Evolutionary conservation across 2,888 invertebrate genomes (phyloP), one percentile per base, ranked within the genome.

Genomic region (Teinopalpus imperialis): DNA sequence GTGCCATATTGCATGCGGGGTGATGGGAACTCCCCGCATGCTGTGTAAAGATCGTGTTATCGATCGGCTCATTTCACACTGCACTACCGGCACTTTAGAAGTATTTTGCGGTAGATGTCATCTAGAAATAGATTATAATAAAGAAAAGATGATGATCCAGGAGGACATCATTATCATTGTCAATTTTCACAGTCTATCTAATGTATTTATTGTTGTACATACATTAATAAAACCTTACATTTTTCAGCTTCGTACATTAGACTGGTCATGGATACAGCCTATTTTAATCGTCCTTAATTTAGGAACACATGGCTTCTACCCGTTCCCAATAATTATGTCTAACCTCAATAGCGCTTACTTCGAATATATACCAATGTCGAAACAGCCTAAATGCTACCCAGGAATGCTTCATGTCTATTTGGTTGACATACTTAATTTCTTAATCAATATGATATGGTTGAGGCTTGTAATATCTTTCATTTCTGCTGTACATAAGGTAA

Each of bases 281-380:
- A n/a, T 77, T 0, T 61, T 83, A 0, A 52, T 77, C 2, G 30
- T 74, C n/a, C 10, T 78, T 3, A 82, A 81, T 51, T 56, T 83
- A 0, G 83, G 83, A n/a, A 80, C 77, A 9, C 82, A 82, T 39
- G 81, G 82, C 39, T 80, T 82, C 59, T 78, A 76, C 52, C 78
- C 79, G 0, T 77, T 74, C 56, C 81, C 81, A 1, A 51, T 74
- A 1, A 61, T 73, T 45, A 59, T 74, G 48, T 58, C 61, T 16
- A 65, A 59, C 35, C 67, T 68, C 42, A 66, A 64, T 55, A 63
- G 59, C 42, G 54, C 59, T 5, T 71, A 70, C 14, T 54, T 73
- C 5, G 68, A 76, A 24, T 64, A 68, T 39, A 62, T 70, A 53
- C 56, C 63, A 0, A 51, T 65, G 0, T 20, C 62, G 0, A 27